These are phyloP conservation scores for Ardeotis arabs DNA, from an alignment of 2,113 vertebrate genomes.

Conservation along the genomic window DNA sequence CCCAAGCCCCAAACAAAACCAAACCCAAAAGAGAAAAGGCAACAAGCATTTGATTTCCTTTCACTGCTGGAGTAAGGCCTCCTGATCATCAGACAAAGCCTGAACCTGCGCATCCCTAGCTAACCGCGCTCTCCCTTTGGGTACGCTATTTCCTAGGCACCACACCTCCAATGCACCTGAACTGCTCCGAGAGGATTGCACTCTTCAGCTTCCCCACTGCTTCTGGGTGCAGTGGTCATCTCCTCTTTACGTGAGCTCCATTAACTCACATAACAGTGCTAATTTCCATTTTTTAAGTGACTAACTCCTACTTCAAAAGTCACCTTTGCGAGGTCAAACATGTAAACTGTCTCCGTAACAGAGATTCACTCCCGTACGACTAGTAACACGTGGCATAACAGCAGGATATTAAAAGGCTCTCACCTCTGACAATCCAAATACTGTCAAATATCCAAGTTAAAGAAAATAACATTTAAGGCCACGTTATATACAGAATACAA, in stretches of 20 bases:
- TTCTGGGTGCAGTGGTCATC: not conserved
- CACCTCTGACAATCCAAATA: not conserved
- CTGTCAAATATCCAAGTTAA: not conserved
- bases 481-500: fast-evolving
- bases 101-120: not conserved
- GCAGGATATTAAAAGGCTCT: not conserved
- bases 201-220: not conserved
- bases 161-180: not conserved
- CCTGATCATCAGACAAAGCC: not conserved
- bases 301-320: not conserved
- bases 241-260: not conserved
- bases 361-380: not conserved
- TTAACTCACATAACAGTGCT: fast-evolving
- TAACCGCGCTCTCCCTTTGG: not conserved
- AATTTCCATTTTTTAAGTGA: not conserved
- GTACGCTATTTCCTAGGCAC: not conserved
- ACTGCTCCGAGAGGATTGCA: not conserved
- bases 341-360: not conserved
- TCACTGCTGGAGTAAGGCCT: not conserved
- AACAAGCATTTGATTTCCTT: not conserved
- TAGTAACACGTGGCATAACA: fast-evolving
- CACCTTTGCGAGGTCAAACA: not conserved
- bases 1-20: too few relatives aligned
- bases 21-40: not conserved
- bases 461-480: not conserved